Conservation (phyloP, 2,797 vertebrate species). For the Clamator glandarius region DNA sequence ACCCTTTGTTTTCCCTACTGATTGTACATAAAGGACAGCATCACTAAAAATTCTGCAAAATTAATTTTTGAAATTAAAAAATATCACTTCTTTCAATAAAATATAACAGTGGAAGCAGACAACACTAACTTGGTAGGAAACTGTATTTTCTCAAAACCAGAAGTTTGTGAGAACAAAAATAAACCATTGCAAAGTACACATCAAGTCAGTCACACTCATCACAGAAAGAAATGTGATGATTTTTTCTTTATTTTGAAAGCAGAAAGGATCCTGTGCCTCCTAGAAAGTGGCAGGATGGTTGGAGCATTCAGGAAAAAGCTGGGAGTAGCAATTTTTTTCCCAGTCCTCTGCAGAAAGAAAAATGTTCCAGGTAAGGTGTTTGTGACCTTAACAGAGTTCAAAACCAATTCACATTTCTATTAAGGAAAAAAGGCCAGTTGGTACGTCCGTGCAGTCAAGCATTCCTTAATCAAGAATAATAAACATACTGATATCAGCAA, state of each 20-base stretch:
- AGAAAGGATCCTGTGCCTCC: neutral
- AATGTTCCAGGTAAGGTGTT: neutral
- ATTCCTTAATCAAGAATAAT: neutral
- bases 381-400: neutral
- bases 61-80: neutral
- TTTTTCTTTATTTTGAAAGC: neutral
- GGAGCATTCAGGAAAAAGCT: neutral
- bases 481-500: neutral
- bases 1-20: neutral
- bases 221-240: neutral
- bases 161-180: neutral
- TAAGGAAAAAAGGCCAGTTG: neutral
- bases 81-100: neutral
- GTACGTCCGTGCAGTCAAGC: neutral
- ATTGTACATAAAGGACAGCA: neutral
- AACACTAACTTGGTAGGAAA: neutral
- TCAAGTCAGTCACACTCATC: neutral
- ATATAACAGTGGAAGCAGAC: neutral
- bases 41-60: neutral
- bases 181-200: neutral
- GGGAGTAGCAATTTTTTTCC: neutral
- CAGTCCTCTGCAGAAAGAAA: neutral
- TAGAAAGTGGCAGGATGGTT: neutral
- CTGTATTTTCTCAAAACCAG: neutral
- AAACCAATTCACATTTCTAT: neutral